Conservation (phyloP, 1,140 invertebrate species). For the Pygmarrhopalites habei region DNA sequence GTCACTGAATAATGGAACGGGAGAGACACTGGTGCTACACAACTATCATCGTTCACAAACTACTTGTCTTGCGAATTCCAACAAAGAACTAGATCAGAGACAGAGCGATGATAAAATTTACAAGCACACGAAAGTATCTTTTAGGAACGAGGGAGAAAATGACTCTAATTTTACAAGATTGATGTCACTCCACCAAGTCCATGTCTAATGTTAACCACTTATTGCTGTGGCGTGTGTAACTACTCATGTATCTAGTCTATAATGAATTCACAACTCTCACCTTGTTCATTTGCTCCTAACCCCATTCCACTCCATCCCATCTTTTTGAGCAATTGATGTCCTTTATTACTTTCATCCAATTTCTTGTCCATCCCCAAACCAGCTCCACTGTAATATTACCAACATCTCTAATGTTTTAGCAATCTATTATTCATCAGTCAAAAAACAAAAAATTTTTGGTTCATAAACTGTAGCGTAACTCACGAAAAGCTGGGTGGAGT, state of each 20-base stretch:
- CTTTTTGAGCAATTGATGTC: conserved; percentile 76
- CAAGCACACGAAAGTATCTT: no score
- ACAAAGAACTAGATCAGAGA: no score
- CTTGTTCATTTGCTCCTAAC: conserved; percentile 83
- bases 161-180: background rate
- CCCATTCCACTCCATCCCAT: conserved; percentile 91
- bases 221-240: no score
- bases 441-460: conserved; percentile 4
- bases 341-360: conserved; percentile 82
- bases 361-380: conserved; percentile 50
- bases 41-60: no score
- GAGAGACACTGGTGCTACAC: no score
- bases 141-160: background rate
- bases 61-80: no score
- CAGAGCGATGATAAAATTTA: no score
- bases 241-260: no score
- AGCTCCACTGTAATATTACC: conserved; percentile 19
- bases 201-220: background rate
- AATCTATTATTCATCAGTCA: background rate
- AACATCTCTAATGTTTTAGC: conserved; percentile 11
- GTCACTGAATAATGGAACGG: no score
- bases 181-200: background rate
- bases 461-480: conserved; percentile 41
- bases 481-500: conserved; percentile 62
- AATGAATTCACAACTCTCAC: no score